These are phyloP conservation scores for Heteromormyrus szaboi DNA, from an alignment of 2,797 vertebrate genomes.

Conservation along the genomic window DNA sequence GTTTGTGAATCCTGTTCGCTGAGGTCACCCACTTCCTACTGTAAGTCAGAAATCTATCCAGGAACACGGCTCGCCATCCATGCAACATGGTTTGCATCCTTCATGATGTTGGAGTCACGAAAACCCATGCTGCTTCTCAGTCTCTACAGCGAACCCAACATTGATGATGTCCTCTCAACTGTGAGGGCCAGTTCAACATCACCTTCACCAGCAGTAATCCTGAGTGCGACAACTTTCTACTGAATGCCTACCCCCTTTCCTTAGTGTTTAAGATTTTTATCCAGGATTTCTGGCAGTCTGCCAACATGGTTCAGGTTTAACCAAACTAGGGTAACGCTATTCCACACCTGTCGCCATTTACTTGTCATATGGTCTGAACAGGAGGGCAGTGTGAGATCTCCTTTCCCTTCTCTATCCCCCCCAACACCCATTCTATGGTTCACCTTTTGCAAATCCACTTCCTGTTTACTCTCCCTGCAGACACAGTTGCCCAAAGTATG, in stretches of 20 bases:
- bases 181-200: neutral
- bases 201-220: neutral
- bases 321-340: neutral
- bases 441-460: neutral
- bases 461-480: neutral
- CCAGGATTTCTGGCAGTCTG: neutral
- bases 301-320: neutral
- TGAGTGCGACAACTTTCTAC: neutral
- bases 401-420: neutral
- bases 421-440: neutral
- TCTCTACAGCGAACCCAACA: neutral
- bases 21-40: neutral
- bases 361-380: conserved; percentile 1
- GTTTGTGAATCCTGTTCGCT: neutral
- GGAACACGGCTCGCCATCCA: neutral
- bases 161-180: neutral
- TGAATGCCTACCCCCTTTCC: neutral
- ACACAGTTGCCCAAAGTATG: neutral
- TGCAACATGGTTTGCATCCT: neutral
- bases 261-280: conserved; percentile 2
- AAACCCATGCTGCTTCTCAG: neutral
- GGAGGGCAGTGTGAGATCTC: neutral
- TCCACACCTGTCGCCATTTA: neutral
- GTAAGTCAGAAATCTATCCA: neutral
- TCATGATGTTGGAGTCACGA: neutral